A percentile compares a stretch with the other conserved stretches of the same genome.
These are phyloP conservation scores for Myotis davidii DNA, from an alignment of 2,113 vertebrate species.

Conservation along the genomic window DNA sequence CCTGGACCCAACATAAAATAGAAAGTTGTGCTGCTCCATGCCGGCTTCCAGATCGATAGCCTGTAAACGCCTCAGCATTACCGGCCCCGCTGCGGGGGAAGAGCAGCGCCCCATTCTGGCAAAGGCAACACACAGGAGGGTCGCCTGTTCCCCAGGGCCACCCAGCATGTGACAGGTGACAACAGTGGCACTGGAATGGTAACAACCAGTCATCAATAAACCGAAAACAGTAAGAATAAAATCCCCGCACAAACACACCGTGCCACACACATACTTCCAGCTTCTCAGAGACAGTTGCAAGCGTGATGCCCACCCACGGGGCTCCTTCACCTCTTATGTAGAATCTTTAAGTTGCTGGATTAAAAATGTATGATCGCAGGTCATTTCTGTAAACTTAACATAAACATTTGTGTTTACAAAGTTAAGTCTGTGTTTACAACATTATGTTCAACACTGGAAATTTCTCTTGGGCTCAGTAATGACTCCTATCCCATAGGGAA, in stretches of 20 bases:
- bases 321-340: no score
- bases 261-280: neutral
- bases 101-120: neutral
- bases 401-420: neutral
- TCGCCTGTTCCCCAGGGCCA: neutral
- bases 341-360: neutral
- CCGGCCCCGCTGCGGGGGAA: slow-evolving; percentile 55
- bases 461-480: neutral
- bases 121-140: neutral
- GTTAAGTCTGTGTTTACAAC: neutral
- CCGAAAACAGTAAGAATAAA: neutral
- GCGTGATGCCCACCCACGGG: fast-evolving
- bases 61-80: slow-evolving; percentile 66
- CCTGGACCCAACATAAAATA: slow-evolving; percentile 88
- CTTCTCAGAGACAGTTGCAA: neutral
- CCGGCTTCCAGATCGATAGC: slow-evolving; percentile 83
- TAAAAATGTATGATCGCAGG: no score
- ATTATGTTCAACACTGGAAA: neutral
- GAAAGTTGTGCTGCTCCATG: slow-evolving; percentile 84
- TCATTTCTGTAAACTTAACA: neutral
- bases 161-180: neutral
- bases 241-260: no score
- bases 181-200: no score
- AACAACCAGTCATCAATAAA: neutral
- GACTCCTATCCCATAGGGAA: neutral